phyloP scores from a whole-genome alignment of 2,888 invertebrate genomes.

The Branchellion lobata region DNA sequence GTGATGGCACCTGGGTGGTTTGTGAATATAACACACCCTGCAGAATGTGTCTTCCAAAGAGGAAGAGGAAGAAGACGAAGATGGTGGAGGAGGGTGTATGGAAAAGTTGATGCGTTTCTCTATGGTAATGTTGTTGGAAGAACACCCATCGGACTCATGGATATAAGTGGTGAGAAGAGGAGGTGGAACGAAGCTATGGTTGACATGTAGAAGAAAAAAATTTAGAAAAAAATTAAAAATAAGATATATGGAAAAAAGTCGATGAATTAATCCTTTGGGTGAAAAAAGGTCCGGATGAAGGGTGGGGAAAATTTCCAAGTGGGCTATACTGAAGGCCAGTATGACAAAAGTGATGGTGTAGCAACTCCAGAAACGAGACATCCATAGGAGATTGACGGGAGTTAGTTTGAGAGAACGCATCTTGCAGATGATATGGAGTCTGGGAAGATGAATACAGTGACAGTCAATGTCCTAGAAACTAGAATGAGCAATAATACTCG shows the following conservation, averaged over 20 bases:
- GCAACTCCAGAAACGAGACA: not conserved
- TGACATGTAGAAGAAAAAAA: not conserved
- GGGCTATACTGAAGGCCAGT: not conserved
- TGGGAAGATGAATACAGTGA: too few relatives aligned
- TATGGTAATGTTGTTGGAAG: not conserved
- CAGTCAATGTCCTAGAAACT: too few relatives aligned
- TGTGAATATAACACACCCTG: not conserved
- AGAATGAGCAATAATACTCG: too few relatives aligned
- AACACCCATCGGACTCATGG: too few relatives aligned
- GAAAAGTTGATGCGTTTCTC: too few relatives aligned
- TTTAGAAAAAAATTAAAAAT: not conserved
- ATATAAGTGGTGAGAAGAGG: too few relatives aligned
- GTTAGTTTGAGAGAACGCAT: not conserved
- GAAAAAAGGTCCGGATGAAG: not conserved
- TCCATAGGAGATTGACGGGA: not conserved
- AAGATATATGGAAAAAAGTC: not conserved
- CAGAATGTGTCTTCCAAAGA: not conserved
- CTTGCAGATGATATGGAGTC: too few relatives aligned
- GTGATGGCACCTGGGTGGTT: not conserved
- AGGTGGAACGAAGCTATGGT: not conserved
- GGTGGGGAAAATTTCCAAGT: not conserved
- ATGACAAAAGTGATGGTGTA: not conserved
- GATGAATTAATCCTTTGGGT: not conserved
- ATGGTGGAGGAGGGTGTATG: not conserved
- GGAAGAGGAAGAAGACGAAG: too few relatives aligned